Base-by-base conservation (phyloP, 2,113 vertebrate species). In the Labeo catla region DNA sequence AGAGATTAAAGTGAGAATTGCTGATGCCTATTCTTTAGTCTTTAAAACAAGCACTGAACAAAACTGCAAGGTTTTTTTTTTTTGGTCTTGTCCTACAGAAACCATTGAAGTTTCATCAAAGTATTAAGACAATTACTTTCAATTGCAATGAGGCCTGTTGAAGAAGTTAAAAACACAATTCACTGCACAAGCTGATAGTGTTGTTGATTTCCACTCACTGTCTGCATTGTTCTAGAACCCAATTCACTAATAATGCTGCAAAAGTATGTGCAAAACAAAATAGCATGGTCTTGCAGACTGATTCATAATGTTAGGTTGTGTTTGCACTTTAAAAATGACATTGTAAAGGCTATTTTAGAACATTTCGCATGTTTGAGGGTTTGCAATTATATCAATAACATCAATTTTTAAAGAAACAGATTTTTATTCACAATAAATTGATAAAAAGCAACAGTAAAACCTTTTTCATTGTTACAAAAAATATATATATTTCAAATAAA, bases 11-110 rank as follows among this genome's bases (percentile, higher is more conserved):
- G 12, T 61, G 39, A 54, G n/a, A 39, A 68, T 43, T 66, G 65
- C 36, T 36, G 39, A 78, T 85, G 86, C 81, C 81, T 28, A 81
- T 87, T 57, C 76, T 36, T 52, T 79, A 79, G 87, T 86, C 83
- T 88, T 88, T 87, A 74, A 77, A 68, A 73, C 87, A 52, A 36
- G 76, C 84, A 84, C 77, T 87, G 23, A 57, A 80, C 77, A 66
- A 54, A 57, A 81, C 65, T 16, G 57, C 8, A 72, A 19, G n/a
- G 0, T 23, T 49, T 76, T 79, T 76, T 88, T 84, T 83, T 66
- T 13, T 63, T 13, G 4, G 52, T 4, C 82, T 86, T 47, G 34
- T 80, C 61, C 19, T 52, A 23, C n/a, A 34, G 73, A 52, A 68
- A 34, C 34, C 12, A 72, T 81, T 72, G 7, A 61, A 47, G 80